Evolutionary conservation across 2,113 vertebrate species (phyloP).

Genomic region (Nyctibius bracteatus): DNA sequence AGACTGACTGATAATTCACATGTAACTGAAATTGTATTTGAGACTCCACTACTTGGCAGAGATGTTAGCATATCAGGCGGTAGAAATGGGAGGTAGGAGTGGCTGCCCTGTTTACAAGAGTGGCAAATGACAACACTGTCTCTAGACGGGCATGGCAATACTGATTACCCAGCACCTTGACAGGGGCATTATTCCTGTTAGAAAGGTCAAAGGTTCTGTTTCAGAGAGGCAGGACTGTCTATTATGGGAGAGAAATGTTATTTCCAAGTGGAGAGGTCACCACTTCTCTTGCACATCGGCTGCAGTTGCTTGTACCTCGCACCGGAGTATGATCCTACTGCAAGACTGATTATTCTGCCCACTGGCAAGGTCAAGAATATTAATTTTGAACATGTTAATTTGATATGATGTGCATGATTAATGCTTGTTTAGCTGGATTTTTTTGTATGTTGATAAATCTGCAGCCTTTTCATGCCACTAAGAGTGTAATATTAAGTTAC

Average conservation of each 20-base stretch:
- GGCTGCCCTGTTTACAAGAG: not conserved
- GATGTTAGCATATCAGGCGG: not conserved
- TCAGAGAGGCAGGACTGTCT: constrained; percentile 39
- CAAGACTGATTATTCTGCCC: constrained; percentile 57
- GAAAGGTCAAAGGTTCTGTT: constrained; percentile 46
- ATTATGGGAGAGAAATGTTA: not conserved
- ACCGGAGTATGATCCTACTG: not conserved
- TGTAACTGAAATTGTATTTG: constrained; percentile 8
- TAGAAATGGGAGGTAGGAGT: not conserved
- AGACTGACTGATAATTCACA: constrained; percentile 37
- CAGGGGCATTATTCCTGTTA: constrained; percentile 45
- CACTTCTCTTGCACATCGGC: not conserved
- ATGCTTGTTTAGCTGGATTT: constrained; percentile 53
- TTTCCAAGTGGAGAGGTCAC: constrained; percentile 30
- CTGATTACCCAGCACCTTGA: constrained; percentile 52
- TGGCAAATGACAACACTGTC: constrained; percentile 10
- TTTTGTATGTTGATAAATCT: constrained; percentile 51
- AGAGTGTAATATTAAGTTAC: not conserved
- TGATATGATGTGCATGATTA: constrained; percentile 62
- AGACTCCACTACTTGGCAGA: not conserved
- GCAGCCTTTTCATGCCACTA: constrained; percentile 3
- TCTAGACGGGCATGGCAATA: constrained; percentile 4
- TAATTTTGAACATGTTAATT: constrained; percentile 69
- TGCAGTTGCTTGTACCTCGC: not conserved
- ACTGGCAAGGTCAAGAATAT: constrained; percentile 71